Evolutionary conservation across 1,140 invertebrate species (phyloP).

Genomic region (Drosophila hydei): DNA sequence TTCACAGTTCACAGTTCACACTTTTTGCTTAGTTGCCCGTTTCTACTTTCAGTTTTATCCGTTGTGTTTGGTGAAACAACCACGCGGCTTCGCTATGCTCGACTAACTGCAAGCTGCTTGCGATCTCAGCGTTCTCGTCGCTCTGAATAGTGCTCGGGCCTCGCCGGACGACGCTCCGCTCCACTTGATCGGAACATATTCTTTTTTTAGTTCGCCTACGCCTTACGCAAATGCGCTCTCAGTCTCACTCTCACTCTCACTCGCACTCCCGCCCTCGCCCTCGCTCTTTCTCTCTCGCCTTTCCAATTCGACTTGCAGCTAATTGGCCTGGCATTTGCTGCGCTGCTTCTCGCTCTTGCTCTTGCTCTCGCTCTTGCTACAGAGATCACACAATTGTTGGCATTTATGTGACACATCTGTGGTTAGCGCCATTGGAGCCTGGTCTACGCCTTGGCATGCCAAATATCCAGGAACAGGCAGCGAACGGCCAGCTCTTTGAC

Average conservation of each 20-base stretch:
- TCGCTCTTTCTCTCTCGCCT: not conserved
- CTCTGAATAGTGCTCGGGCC: conserved; percentile 35
- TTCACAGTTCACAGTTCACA: not conserved
- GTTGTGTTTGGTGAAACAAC: conserved; percentile 33
- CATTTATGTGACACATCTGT: not conserved
- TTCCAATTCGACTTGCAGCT: conserved; percentile 23
- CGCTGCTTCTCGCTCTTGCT: conserved; percentile 5
- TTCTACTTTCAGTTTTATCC: conserved; percentile 12
- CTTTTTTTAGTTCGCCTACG: conserved; percentile 74
- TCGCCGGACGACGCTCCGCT: conserved; percentile 7
- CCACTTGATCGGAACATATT: conserved; percentile 50
- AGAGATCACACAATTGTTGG: not conserved
- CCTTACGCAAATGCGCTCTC: conserved; percentile 35
- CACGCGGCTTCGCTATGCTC: conserved; percentile 65
- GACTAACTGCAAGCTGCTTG: conserved; percentile 54
- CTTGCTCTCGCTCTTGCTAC: not conserved
- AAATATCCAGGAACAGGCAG: conserved; percentile 18
- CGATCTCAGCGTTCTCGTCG: conserved; percentile 28
- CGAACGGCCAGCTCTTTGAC: not conserved
- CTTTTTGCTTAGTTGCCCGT: not conserved
- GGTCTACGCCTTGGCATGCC: conserved; percentile 24
- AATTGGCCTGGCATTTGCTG: conserved; percentile 31
- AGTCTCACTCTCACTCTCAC: not conserved
- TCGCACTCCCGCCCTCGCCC: conserved; percentile 6
- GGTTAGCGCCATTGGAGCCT: conserved; percentile 35